phyloP scores from a whole-genome alignment of 2,113 vertebrate genomes.

The Apus apus region DNA sequence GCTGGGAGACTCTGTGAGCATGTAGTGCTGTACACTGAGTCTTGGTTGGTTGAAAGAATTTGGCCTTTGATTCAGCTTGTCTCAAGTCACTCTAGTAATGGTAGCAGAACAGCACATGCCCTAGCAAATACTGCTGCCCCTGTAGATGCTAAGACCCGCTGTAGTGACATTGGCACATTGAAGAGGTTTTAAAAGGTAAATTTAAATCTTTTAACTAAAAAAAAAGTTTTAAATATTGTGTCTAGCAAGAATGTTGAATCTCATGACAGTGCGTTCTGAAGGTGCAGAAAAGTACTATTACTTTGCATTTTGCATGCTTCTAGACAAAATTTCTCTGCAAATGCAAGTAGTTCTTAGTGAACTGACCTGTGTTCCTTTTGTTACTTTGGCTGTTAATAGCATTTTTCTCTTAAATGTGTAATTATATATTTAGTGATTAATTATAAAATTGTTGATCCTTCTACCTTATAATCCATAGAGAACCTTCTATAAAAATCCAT shows the following conservation, averaged over 20 bases:
- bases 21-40: too few species aligned
- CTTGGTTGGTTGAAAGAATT: background rate
- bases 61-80: background rate
- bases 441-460: background rate
- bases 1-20: background rate
- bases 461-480: background rate
- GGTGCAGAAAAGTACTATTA: background rate
- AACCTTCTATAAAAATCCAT: background rate
- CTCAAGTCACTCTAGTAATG: rapidly evolving
- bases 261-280: background rate
- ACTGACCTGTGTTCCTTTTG: background rate
- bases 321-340: background rate
- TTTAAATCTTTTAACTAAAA: background rate
- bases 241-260: background rate
- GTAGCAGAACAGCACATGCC: rapidly evolving
- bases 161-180: rapidly evolving
- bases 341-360: background rate
- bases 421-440: background rate
- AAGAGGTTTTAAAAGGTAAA: background rate
- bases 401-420: background rate
- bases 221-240: background rate
- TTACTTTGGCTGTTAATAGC: background rate
- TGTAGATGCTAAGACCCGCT: background rate
- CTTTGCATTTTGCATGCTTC: background rate
- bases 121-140: background rate